Evolutionary conservation across 2,113 vertebrate species (phyloP), one percentile per base, ranked within the genome.

Genomic region (Cyanoliseus patagonus): DNA sequence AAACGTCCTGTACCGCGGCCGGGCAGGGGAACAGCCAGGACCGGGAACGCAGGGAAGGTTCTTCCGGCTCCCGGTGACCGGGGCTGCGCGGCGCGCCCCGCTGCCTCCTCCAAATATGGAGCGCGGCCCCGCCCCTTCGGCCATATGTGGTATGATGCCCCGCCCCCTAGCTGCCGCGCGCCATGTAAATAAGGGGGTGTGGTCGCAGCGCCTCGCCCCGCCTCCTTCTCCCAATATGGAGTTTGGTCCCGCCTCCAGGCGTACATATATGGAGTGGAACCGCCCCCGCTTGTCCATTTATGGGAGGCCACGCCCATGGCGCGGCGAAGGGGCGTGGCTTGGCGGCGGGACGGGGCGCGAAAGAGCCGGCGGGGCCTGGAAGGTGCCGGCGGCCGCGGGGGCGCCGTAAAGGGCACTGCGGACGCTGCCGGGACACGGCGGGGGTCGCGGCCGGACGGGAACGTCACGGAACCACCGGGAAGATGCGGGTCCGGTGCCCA

Each of bases 341-440:
- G 8, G 78, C 6, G 5, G 1, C 23, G 0, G 47, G 75, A 2
- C 0, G 33, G 4, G 6, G 4, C 22, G 25, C 1, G 81, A 4
- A 41, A 15, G 42, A 9, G 62, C 67, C 4, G 18, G 73, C 10
- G 35, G 69, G 10, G 47, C 16, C 85, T 51, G 85, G 93, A 96
- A 80, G 1, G 64, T 89, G 63, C 85, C 28, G 5, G 82, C n/a
- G 1, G 2, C 4, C 4, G 8, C 1, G 25, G 25, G 2, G 13
- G 4, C 10, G 6, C 41, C 8, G 53, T 13, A 2, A n/a, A 57
- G 55, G 55, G 61, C 8, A 6, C 19, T 5, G 47, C 28, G 22
- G 11, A 0, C 1, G 19, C 2, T 41, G 17, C 24, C 47, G 13
- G 35, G 4, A 25, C 35, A 19, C 9, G 10, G n/a, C 30, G 15